Evolutionary conservation across 2,888 invertebrate species (phyloP).

Genomic region (Nebria salina): DNA sequence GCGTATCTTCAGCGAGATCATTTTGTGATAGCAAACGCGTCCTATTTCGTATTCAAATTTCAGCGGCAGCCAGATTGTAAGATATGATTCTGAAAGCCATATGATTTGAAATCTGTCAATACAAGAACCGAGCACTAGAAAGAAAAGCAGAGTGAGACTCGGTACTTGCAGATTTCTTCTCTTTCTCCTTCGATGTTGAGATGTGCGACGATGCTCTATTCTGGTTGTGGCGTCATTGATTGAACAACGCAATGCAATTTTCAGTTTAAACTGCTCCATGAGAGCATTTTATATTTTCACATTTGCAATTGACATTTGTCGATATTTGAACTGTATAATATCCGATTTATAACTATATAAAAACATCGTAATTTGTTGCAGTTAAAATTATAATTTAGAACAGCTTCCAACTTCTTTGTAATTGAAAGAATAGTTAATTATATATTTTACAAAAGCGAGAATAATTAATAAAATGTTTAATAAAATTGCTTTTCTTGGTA

Average conservation of each 20-base stretch:
- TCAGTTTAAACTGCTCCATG: background rate
- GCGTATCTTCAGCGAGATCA: too few species aligned
- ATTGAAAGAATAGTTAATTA: background rate
- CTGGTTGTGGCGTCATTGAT: slow-evolving; percentile 4
- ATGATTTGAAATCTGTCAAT: slow-evolving; percentile 21
- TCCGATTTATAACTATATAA: too few species aligned
- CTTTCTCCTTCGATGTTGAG: background rate
- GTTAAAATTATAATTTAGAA: too few species aligned
- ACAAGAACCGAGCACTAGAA: slow-evolving; percentile 6
- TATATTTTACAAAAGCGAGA: background rate
- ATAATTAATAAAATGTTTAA: slow-evolving; percentile 34
- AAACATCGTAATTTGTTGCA: too few species aligned
- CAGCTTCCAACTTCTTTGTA: too few species aligned
- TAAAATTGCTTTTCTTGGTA: background rate
- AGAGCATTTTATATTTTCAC: background rate
- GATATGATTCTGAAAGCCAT: slow-evolving; percentile 13
- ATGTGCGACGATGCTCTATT: slow-evolving; percentile 6
- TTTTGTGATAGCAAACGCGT: too few species aligned
- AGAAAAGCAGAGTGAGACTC: background rate
- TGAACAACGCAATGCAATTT: background rate
- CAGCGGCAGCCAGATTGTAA: background rate
- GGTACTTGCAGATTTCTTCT: background rate
- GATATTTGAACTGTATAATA: too few species aligned
- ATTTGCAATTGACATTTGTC: too few species aligned
- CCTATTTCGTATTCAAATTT: slow-evolving; percentile 12